These are phyloP conservation scores for Eupeodes latifasciatus DNA, from an alignment of 2,888 invertebrate species.

Conservation along the genomic window DNA sequence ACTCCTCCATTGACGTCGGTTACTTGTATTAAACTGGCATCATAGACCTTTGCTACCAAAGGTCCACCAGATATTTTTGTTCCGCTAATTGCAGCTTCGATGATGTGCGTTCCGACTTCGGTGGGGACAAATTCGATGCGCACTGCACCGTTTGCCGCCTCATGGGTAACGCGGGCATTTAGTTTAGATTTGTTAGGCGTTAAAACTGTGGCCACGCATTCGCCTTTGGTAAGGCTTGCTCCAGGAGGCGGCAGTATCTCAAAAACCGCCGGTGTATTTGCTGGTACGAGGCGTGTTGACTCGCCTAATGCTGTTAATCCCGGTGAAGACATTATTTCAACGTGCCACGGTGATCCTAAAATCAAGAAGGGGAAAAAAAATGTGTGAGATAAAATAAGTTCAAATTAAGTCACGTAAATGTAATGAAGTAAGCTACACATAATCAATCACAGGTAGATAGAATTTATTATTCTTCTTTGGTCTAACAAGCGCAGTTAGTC, in stretches of 20 bases:
- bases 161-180: constrained; percentile 92
- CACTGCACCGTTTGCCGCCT: constrained; percentile 92
- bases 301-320: constrained; percentile 93
- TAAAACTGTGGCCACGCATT: constrained; percentile 88
- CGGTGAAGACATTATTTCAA: constrained; percentile 93
- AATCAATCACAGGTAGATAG: constrained; percentile 45
- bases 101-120: constrained; percentile 97
- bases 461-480: constrained; percentile 30
- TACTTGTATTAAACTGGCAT: constrained; percentile 96
- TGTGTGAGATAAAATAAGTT: constrained; percentile 57
- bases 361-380: constrained; percentile 78
- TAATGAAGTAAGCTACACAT: constrained; percentile 35
- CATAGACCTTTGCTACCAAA: constrained; percentile 96
- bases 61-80: constrained; percentile 95
- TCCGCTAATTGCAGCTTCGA: constrained; percentile 95
- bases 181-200: constrained; percentile 94
- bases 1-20: constrained; percentile 97
- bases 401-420: constrained; percentile 41
- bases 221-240: constrained; percentile 85
- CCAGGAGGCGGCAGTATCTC: constrained; percentile 87
- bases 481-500: constrained; percentile 37
- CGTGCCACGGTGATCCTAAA: constrained; percentile 97
- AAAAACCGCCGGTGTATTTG: constrained; percentile 94
- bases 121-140: constrained; percentile 96
- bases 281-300: constrained; percentile 94